Evolutionary conservation across 2,797 vertebrate genomes (phyloP), one percentile per base, ranked within the genome.

Genomic region (Rhinichthys osculus): DNA sequence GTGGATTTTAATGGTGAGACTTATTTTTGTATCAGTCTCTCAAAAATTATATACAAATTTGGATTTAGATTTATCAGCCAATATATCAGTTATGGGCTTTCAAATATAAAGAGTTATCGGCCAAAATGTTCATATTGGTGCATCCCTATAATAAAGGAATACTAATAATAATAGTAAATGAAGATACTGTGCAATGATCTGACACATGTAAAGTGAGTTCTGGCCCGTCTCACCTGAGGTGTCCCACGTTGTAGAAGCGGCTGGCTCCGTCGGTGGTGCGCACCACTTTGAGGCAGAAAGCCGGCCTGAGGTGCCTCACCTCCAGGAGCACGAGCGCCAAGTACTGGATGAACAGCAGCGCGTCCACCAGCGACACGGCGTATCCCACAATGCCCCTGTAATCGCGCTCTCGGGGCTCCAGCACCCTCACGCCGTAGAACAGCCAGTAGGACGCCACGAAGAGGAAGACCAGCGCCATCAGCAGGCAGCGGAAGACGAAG

Each of bases 321-420:
- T 99, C 98, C 90, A 99, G 95, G 88, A 99, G 94, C 66, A 99
- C 96, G 0, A 99, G 95, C 84, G 97, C 98, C 94, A 99, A 92
- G 94, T 99, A 99, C 91, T 99, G 98, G 91, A 99, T 98, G 93
- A 99, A 99, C 89, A 99, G 97, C 83, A 99, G 94, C 0, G 97
- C 97, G 0, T 99, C 98, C 93, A 99, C 98, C 69, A 99, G 95
- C 0, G 98, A 99, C 87, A 98, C 97, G 0, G 98, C 96, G 0
- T 99, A 99, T 90, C 98, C 97, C 91, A 99, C 98, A 2, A 99
- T 97, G 35, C 97, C 97, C 85, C 98, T 96, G 94, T 99, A 98
- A 91, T 98, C 91, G 1, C 95, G 92, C 62, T 98, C 97, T 21
- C 96, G 94, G 0, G 96, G 93, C 16, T 98, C 97, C 76, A 99